Evolutionary conservation across 2,888 invertebrate species (phyloP), one percentile per base, ranked within the genome.

Genomic region (Smittia aterrima): DNA sequence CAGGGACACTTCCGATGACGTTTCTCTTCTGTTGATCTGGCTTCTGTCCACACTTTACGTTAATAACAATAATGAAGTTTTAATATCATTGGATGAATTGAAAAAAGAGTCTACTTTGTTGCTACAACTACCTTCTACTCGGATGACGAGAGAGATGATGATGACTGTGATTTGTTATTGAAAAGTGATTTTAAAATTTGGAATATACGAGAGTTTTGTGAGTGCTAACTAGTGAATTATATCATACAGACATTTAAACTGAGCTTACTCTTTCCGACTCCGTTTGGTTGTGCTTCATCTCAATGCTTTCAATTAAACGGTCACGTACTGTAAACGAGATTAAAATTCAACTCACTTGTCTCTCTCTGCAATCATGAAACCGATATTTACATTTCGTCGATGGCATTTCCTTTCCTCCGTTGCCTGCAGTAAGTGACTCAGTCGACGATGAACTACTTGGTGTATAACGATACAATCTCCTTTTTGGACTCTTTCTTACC

Each of bases 391-490:
- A 38, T 53, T 70, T 58, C 11, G 27, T 66, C 25, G 77, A 75
- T 77, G 76, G 78, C 32, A 81, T 81, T 16, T 70, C 70, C 13
- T 70, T 70, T 20, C 82, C 77, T 76, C 85, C 85, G 78, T 83
- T 83, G 20, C 84, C 81, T 13, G 87, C 86, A 74, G 83, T 84
- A 40, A 88, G 80, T 78, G 87, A 88, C 77, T 88, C 88, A 1
- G 87, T 86, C 62, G 87, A 87, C 1, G 87, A 87, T 4, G 87
- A 87, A 67, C 87, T 86, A 76, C 85, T 87, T 22, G 85, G 83
- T 76, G 85, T 85, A 73, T 86, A 84, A 54, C 86, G 84, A 54
- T 85, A 80, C 7, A 84, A 81, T 76, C 88, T 81, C 74, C 88
- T 81, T 78, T 88, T 88, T 0, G 88, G 87, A 79, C 87, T 87